Evolutionary conservation across 2,113 vertebrate species (phyloP).

Genomic region (Microcebus jonahi): DNA sequence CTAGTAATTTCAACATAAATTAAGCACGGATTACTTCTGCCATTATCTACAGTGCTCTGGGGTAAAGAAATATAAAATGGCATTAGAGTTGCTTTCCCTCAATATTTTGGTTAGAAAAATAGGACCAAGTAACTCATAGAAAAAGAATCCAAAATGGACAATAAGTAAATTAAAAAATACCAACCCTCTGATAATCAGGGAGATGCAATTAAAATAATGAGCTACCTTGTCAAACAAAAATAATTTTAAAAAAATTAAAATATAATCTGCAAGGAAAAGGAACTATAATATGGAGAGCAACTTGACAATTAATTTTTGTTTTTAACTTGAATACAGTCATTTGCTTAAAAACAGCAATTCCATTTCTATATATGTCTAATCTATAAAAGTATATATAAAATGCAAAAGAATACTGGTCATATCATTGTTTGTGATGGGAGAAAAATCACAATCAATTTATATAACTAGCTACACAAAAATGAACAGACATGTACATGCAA

Average conservation of each 20-base stretch:
- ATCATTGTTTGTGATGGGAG: neutral
- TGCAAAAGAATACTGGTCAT: neutral
- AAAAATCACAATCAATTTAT: neutral
- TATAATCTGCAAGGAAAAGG: neutral
- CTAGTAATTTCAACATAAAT: neutral
- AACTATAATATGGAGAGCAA: neutral
- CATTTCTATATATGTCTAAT: neutral
- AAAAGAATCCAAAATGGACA: conserved; percentile 19
- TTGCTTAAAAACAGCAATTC: neutral
- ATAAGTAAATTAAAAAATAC: neutral
- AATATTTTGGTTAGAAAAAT: conserved; percentile 40
- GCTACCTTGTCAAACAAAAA: neutral
- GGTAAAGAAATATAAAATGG: conserved; percentile 33
- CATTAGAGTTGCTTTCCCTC: neutral
- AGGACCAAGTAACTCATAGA: neutral
- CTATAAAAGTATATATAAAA: neutral
- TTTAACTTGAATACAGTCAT: neutral
- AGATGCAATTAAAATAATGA: conserved; percentile 20
- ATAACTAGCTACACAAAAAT: neutral
- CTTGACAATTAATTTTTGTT: neutral
- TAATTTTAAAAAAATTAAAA: neutral
- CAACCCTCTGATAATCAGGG: neutral
- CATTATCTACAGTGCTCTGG: neutral
- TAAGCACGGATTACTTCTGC: neutral
- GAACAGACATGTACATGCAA: neutral